Evolutionary conservation across 2,113 vertebrate genomes (phyloP).

Genomic region (Eidolon helvum): DNA sequence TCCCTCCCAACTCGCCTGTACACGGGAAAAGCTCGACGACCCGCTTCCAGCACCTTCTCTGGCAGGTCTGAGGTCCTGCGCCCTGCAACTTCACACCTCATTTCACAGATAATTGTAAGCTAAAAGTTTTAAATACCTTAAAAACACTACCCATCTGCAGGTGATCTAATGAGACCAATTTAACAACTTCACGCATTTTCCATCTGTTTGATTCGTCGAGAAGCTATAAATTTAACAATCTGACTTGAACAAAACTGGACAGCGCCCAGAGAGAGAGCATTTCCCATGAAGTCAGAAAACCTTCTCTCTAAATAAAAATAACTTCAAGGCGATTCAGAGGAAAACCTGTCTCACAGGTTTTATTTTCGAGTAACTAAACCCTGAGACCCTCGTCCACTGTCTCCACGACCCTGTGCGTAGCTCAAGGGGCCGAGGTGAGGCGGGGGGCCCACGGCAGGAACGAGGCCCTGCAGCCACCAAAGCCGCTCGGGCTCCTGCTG

Average conservation of each 20-base stretch:
- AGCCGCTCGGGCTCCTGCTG: too few species aligned
- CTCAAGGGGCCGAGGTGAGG: accelerated
- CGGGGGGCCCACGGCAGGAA: accelerated
- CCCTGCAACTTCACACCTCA: neutral
- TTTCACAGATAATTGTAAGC: neutral
- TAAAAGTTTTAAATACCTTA: neutral
- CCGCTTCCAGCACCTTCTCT: accelerated
- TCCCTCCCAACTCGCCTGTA: neutral
- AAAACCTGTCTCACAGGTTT: accelerated
- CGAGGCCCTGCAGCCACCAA: too few species aligned
- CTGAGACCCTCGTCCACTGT: accelerated
- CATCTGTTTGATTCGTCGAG: neutral
- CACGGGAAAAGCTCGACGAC: accelerated
- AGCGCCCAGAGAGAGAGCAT: neutral
- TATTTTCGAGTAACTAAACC: neutral
- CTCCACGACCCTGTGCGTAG: too few species aligned
- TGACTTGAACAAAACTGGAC: neutral
- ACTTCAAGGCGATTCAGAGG: neutral
- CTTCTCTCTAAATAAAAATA: neutral
- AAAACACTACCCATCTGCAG: too few species aligned
- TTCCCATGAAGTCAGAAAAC: neutral
- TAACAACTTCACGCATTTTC: too few species aligned
- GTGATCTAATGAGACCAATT: too few species aligned
- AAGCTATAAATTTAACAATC: accelerated
- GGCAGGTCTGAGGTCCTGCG: neutral